A percentile compares a stretch with the other conserved stretches of the same genome.
Evolutionary conservation across 1,140 invertebrate species (phyloP).

Genomic region (Antheraea mylitta): DNA sequence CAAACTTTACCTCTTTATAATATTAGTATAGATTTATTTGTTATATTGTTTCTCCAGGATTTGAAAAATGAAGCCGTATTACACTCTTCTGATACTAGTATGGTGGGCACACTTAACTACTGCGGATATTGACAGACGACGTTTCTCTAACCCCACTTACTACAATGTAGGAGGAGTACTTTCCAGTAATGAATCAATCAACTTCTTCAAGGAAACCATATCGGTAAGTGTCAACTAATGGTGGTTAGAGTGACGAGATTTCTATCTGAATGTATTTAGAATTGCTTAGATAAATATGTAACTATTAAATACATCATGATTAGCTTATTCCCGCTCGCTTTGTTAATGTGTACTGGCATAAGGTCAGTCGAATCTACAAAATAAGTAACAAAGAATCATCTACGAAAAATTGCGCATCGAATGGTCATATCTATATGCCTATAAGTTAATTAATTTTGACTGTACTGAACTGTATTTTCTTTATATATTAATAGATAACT

Average conservation of each 20-base stretch:
- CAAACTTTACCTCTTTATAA: too few species aligned
- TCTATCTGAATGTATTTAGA: neutral
- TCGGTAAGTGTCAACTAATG: conserved; percentile 81
- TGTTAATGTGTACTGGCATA: too few species aligned
- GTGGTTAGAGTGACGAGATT: neutral
- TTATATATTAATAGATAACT: neutral
- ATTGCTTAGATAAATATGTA: too few species aligned
- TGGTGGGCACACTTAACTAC: conserved; percentile 14
- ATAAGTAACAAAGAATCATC: too few species aligned
- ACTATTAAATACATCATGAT: too few species aligned
- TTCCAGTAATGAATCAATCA: conserved; percentile 88
- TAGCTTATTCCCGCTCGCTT: too few species aligned
- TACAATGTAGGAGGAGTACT: conserved; percentile 95
- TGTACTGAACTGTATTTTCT: too few species aligned
- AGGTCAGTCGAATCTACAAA: too few species aligned
- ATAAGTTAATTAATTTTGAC: too few species aligned
- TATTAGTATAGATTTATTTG: too few species aligned
- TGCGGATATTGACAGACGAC: conserved; percentile 50
- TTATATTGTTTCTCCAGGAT: conserved; percentile 6
- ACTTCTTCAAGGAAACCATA: conserved; percentile 89
- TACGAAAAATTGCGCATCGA: too few species aligned
- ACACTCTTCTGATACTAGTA: conserved; percentile 16
- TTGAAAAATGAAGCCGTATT: conserved; percentile 24
- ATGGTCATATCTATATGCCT: too few species aligned
- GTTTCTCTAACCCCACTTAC: conserved; percentile 82